phyloP scores from a whole-genome alignment of 2,888 invertebrate genomes.

The Aethes cnicana region DNA sequence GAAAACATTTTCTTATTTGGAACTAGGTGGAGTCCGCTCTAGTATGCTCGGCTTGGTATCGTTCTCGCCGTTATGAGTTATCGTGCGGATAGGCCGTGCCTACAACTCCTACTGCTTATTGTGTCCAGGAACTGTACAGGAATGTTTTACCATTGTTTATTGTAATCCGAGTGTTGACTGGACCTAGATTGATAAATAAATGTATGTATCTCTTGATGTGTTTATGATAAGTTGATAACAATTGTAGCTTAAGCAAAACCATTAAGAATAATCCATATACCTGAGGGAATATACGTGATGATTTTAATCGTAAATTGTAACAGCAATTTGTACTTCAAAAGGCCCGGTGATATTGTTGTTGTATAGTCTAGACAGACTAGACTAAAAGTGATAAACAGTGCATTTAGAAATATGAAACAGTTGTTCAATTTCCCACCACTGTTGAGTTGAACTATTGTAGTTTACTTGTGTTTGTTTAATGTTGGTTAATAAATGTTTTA shows the following conservation, averaged over 20 bases:
- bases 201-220: conserved; percentile 31
- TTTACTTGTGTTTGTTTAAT: conserved; percentile 6
- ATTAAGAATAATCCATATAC: no score
- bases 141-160: conserved; percentile 54
- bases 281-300: no score
- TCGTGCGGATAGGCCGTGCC: conserved; percentile 46
- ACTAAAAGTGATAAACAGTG: conserved; percentile 41
- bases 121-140: conserved; percentile 50
- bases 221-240: conserved; percentile 27
- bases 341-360: conserved; percentile 26
- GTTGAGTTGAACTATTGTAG: conserved; percentile 5
- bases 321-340: background rate
- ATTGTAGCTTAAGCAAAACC: background rate
- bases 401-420: conserved; percentile 47
- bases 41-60: conserved; percentile 24
- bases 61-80: conserved; percentile 42
- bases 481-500: conserved; percentile 33
- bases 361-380: no score
- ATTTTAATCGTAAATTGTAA: background rate
- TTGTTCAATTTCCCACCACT: conserved; percentile 55
- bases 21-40: conserved; percentile 14
- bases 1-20: conserved; percentile 6
- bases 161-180: conserved; percentile 44
- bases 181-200: conserved; percentile 33
- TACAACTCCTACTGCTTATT: conserved; percentile 54